These are phyloP conservation scores for Hesperophylax magnus DNA, from an alignment of 1,140 invertebrate genomes.

Conservation along the genomic window DNA sequence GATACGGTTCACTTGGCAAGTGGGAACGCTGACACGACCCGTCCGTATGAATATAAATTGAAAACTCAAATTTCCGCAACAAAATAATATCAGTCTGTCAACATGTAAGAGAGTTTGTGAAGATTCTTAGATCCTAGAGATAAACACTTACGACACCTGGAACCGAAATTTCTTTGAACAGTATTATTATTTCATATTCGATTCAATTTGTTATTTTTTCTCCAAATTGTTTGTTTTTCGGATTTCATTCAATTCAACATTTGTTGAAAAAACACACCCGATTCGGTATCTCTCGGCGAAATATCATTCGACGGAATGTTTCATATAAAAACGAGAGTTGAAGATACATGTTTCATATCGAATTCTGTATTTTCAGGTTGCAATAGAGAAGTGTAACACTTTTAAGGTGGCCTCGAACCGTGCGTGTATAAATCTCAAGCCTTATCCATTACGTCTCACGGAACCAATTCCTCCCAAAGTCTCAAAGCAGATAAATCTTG, in stretches of 20 bases:
- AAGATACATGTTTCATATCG: too few species aligned
- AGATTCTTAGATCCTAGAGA: neutral
- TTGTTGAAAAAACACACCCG: too few species aligned
- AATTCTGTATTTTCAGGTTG: too few species aligned
- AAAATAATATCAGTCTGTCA: conserved; percentile 28
- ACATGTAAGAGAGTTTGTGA: neutral
- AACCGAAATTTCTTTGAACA: neutral
- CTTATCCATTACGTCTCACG: conserved; percentile 3
- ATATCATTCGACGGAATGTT: too few species aligned
- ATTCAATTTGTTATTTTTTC: too few species aligned
- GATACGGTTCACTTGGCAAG: conserved; percentile 18
- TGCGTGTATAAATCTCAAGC: neutral
- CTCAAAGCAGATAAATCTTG: conserved; percentile 17
- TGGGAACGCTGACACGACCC: conserved; percentile 13
- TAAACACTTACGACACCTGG: neutral
- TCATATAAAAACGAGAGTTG: too few species aligned
- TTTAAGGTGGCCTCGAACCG: neutral
- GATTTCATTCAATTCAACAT: too few species aligned
- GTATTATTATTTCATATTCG: too few species aligned
- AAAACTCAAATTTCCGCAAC: conserved; percentile 32
- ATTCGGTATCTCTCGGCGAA: too few species aligned
- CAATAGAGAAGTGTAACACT: too few species aligned
- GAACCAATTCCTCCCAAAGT: conserved; percentile 3
- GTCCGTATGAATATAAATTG: conserved; percentile 40
- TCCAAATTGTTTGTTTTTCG: too few species aligned